Base-by-base conservation (phyloP, 2,888 invertebrate genomes). In the Agelastica alni region DNA sequence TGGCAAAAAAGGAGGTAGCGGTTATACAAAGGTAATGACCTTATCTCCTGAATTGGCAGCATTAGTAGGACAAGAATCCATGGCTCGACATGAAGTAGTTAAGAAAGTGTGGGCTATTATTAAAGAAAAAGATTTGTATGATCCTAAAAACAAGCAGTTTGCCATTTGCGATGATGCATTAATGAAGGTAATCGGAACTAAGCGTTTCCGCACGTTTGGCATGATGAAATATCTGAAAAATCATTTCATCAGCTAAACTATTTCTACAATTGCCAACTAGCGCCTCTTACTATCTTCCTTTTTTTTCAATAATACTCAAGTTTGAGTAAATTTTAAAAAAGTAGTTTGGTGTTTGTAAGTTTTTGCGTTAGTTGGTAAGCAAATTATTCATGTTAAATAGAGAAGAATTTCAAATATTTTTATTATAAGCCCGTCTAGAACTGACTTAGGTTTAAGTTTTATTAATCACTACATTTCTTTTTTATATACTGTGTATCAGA, bases 151-250 rank as follows among this genome's bases (percentile, higher is more conserved):
- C 77, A 94, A 92, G 78, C 95, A 95, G 78, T 96, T 86, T 72
- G 95, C 96, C 63, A 90, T 96, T 68, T 96, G 96, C 77, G 95
- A 96, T 74, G 93, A 91, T 47, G 90, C 94, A 46, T 79, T 96
- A 31, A 80, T 87, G 75, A 92, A 91, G 77, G 89, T 96, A 30
- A 91, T 96, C 75, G 94, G 95, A 30, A 88, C 89, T 1, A 94
- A 94, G 75, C 86, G 94, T 69, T 94, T 97, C 83, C 88, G 92
- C 67, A 93, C 93, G 49, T 96, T 96, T 70, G 96, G 94, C 60
- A 96, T 96, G 96, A 91, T 96, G 89, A 96, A 96, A 77, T 92
- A 93, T 77, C 83, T 97, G 67, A 94, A 94, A 78, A 86, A 87
- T 60, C 96, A 96, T 79, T 95, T 96, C 77, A 79, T 83, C 70